Conservation (phyloP, 2,797 vertebrate species). For the Discoglossus pictus region DNA sequence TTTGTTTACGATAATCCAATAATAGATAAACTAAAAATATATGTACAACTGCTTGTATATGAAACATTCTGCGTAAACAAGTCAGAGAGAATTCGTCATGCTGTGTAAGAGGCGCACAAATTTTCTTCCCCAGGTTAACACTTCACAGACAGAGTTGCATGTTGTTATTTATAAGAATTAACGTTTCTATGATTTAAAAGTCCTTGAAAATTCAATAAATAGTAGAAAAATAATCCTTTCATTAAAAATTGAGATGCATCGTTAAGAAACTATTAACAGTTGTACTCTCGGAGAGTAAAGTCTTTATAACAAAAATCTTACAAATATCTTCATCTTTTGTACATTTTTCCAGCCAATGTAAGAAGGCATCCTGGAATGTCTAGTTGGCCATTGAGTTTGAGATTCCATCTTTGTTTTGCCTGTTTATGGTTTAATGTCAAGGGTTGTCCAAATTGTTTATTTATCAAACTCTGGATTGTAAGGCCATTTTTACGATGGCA, state of each 20-base stretch:
- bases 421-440: neutral
- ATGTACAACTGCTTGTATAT: too few relatives aligned
- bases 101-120: too few relatives aligned
- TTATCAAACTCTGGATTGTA: too few relatives aligned
- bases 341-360: neutral
- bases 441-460: too few relatives aligned
- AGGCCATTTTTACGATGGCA: neutral
- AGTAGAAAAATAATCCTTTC: conserved; percentile 99
- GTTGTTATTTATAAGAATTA: neutral
- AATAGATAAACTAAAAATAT: too few relatives aligned
- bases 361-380: neutral
- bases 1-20: neutral
- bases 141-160: neutral
- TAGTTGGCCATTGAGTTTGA: neutral
- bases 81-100: too few relatives aligned
- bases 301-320: too few relatives aligned
- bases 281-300: conserved; percentile 29
- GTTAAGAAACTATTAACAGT: conserved; percentile 56
- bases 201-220: conserved; percentile 91
- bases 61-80: too few relatives aligned
- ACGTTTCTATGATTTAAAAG: conserved; percentile 54
- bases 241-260: conserved; percentile 78
- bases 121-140: neutral
- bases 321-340: conserved; percentile 38
- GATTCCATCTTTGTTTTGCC: neutral